Evolutionary conservation across 53 echinoderm and acorn worm genomes (phyloP).

Genomic region (Luidia sarsii): DNA sequence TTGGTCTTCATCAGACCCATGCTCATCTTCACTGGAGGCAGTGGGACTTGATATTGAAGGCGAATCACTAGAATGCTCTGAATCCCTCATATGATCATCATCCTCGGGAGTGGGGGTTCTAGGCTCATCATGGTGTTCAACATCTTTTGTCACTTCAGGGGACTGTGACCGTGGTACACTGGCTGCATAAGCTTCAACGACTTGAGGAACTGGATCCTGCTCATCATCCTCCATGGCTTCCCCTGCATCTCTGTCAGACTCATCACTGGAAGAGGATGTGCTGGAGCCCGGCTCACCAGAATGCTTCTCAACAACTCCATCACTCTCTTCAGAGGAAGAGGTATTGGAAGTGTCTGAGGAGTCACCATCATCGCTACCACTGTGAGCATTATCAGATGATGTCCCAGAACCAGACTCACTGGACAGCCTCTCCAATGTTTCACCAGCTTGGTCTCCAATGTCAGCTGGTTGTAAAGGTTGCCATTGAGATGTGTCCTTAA

Average conservation of each 20-base stretch:
- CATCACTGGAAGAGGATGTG: conserved; percentile 9
- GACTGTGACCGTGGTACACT: neutral
- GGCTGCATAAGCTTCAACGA: conserved; percentile 4
- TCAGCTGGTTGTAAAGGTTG: too few relatives aligned
- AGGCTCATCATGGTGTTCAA: conserved; percentile 3
- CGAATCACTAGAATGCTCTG: conserved; percentile 37
- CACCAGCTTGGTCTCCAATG: too few relatives aligned
- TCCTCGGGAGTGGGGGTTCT: neutral
- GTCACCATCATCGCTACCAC: too few relatives aligned
- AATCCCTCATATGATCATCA: neutral
- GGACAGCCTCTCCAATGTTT: too few relatives aligned
- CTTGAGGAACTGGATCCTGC: neutral
- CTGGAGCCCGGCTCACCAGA: neutral
- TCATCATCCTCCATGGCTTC: neutral
- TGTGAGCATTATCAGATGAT: too few relatives aligned
- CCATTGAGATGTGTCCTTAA: too few relatives aligned
- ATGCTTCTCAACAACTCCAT: conserved; percentile 12
- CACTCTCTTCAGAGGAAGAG: neutral
- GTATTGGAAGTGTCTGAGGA: too few relatives aligned
- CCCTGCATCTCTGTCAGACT: neutral
- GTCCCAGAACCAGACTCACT: too few relatives aligned
- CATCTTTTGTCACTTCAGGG: conserved; percentile 5
- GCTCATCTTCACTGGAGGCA: conserved; percentile 11
- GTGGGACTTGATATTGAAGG: conserved; percentile 49
- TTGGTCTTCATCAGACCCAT: conserved; percentile 17